Evolutionary conservation across 2,113 vertebrate genomes (phyloP).

Genomic region (Sisor rabdophorus): DNA sequence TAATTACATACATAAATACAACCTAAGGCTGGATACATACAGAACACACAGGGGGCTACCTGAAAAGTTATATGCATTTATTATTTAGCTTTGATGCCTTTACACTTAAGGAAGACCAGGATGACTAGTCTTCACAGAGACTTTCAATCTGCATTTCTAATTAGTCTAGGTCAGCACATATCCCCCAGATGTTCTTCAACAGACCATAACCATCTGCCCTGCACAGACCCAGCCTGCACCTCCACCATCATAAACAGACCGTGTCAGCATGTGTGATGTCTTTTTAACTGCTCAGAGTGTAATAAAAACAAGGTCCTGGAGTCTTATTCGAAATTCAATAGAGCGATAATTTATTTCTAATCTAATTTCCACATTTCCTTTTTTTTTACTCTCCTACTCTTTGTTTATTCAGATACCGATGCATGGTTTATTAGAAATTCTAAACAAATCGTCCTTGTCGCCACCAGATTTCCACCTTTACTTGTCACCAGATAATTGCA

Average conservation of each 20-base stretch:
- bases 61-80: slow-evolving; percentile 19
- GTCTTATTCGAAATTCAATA: slow-evolving; percentile 45
- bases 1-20: slow-evolving; percentile 23
- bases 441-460: slow-evolving; percentile 51
- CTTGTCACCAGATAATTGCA: slow-evolving; percentile 62
- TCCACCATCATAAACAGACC: slow-evolving; percentile 32
- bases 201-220: slow-evolving; percentile 37
- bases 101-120: slow-evolving; percentile 27
- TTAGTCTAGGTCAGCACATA: slow-evolving; percentile 36
- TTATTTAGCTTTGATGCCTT: slow-evolving; percentile 29
- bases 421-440: slow-evolving; percentile 59
- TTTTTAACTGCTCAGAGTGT: slow-evolving; percentile 34
- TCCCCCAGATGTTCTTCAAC: slow-evolving; percentile 34
- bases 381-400: slow-evolving; percentile 19
- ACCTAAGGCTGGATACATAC: slow-evolving; percentile 3
- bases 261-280: slow-evolving; percentile 34
- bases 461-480: slow-evolving; percentile 53
- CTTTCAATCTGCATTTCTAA: slow-evolving; percentile 37
- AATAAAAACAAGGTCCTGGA: slow-evolving; percentile 34
- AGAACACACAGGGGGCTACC: slow-evolving; percentile 4
- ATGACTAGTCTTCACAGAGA: slow-evolving; percentile 23
- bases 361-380: neutral
- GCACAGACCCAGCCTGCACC: slow-evolving; percentile 12
- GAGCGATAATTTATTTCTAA: slow-evolving; percentile 31
- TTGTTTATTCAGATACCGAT: slow-evolving; percentile 45